Conservation (phyloP, 2,113 vertebrate genomes). For the Lutjanus erythropterus region DNA sequence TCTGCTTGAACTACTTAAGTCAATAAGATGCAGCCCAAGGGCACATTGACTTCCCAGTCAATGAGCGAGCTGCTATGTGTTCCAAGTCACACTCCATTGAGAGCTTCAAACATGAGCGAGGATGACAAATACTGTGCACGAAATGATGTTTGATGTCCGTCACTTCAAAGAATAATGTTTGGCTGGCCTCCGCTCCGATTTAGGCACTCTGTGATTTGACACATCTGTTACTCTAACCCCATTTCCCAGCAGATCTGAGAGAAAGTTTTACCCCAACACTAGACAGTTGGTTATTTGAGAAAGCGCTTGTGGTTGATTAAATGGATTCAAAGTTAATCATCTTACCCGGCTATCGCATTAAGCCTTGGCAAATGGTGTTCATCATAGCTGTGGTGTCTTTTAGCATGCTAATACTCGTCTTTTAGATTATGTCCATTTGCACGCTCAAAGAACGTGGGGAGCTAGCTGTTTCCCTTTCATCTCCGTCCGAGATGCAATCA, state of each 20-base stretch:
- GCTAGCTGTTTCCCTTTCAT: slow-evolving; percentile 73
- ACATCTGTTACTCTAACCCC: slow-evolving; percentile 48
- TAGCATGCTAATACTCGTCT: slow-evolving; percentile 79
- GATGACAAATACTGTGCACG: slow-evolving; percentile 48
- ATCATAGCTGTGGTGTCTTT: slow-evolving; percentile 72
- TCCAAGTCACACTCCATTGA: slow-evolving; percentile 39
- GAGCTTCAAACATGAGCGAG: slow-evolving; percentile 35
- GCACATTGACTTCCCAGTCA: slow-evolving; percentile 70
- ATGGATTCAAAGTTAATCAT: slow-evolving; percentile 83
- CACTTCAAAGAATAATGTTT: slow-evolving; percentile 51
- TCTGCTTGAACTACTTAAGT: slow-evolving; percentile 61
- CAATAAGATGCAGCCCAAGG: slow-evolving; percentile 74
- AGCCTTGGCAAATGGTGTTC: slow-evolving; percentile 80
- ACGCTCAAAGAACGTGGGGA: slow-evolving; percentile 55
- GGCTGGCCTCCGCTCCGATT: slow-evolving; percentile 41
- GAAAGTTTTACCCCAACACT: slow-evolving; percentile 52
- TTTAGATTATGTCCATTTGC: slow-evolving; percentile 77
- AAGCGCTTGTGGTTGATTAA: slow-evolving; percentile 77
- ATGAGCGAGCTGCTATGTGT: slow-evolving; percentile 48
- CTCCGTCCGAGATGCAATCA: slow-evolving; percentile 70
- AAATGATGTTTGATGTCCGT: slow-evolving; percentile 65
- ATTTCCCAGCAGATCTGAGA: slow-evolving; percentile 63
- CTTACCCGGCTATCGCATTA: slow-evolving; percentile 77
- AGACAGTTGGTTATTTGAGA: slow-evolving; percentile 74
- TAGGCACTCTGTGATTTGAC: slow-evolving; percentile 45